Evolutionary conservation across 2,113 vertebrate genomes (phyloP).

Genomic region (Leucosticte australis): DNA sequence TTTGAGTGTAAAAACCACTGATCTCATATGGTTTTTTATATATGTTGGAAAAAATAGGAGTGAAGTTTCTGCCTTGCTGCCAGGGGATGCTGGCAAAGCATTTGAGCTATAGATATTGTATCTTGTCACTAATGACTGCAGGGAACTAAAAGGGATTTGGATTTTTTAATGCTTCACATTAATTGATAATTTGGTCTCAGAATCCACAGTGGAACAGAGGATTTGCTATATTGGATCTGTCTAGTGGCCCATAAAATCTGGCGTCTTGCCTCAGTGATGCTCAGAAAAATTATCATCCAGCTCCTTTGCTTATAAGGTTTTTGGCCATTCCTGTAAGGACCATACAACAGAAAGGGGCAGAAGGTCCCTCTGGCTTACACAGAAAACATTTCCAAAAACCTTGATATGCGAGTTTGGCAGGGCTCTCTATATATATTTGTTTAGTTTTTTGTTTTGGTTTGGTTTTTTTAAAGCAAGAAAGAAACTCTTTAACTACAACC

Average conservation of each 20-base stretch:
- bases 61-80: slow-evolving; percentile 20
- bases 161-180: slow-evolving; percentile 63
- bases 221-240: slow-evolving; percentile 58
- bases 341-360: not conserved
- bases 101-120: slow-evolving; percentile 48
- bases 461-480: not conserved
- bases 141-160: slow-evolving; percentile 56
- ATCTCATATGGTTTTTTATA: slow-evolving; percentile 52
- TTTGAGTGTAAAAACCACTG: slow-evolving; percentile 47
- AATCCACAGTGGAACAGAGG: slow-evolving; percentile 53
- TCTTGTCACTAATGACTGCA: slow-evolving; percentile 60
- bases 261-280: slow-evolving; percentile 11
- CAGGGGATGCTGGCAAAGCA: slow-evolving; percentile 39
- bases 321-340: not conserved
- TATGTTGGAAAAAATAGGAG: not conserved
- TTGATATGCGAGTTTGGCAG: not conserved
- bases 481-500: not conserved
- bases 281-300: slow-evolving; percentile 24
- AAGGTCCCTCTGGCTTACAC: not conserved
- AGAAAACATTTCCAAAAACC: not conserved
- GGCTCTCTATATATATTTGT: not conserved
- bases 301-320: not conserved
- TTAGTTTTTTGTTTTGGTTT: not conserved
- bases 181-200: slow-evolving; percentile 65
- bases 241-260: slow-evolving; percentile 55